Conservation (phyloP, 1,140 invertebrate species). For the Drosophila lini region DNA sequence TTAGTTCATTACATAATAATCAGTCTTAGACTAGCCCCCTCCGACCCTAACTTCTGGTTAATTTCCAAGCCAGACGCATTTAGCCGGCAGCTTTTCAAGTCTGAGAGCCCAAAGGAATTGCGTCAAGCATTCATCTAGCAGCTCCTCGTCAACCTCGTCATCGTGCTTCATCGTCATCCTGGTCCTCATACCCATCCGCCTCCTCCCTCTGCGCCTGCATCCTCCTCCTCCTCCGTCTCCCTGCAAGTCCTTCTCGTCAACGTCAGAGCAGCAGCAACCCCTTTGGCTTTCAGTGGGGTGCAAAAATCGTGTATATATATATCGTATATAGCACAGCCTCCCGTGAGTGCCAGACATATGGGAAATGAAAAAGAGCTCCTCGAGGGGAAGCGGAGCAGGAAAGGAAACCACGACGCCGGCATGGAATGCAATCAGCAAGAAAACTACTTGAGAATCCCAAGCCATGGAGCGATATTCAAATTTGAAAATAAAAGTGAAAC, state of each 20-base stretch:
- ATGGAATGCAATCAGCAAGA: constrained; percentile 75
- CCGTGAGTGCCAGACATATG: constrained; percentile 54
- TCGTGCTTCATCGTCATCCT: background rate
- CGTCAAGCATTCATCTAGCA: constrained; percentile 41
- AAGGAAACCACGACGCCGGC: constrained; percentile 50
- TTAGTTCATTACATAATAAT: constrained; percentile 9
- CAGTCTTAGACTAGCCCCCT: background rate
- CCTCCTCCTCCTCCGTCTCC: background rate
- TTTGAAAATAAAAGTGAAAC: constrained; percentile 77
- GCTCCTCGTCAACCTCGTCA: constrained; percentile 29
- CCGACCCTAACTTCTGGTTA: constrained; percentile 11
- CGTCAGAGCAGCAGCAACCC: constrained; percentile 38
- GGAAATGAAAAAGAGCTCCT: constrained; percentile 67
- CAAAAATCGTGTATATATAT: constrained; percentile 23
- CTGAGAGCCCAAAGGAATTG: constrained; percentile 31
- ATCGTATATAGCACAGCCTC: constrained; percentile 16
- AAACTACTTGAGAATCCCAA: constrained; percentile 76
- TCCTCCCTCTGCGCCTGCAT: constrained; percentile 8
- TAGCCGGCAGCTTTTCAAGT: constrained; percentile 38
- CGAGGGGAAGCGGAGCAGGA: constrained; percentile 1
- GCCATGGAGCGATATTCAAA: constrained; percentile 69
- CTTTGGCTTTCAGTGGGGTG: constrained; percentile 42
- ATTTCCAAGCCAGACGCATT: constrained; percentile 34
- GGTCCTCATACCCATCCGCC: constrained; percentile 1
- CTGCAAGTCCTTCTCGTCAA: constrained; percentile 27